Conservation (phyloP, 2,888 invertebrate genomes). For the Hololepta plana region DNA sequence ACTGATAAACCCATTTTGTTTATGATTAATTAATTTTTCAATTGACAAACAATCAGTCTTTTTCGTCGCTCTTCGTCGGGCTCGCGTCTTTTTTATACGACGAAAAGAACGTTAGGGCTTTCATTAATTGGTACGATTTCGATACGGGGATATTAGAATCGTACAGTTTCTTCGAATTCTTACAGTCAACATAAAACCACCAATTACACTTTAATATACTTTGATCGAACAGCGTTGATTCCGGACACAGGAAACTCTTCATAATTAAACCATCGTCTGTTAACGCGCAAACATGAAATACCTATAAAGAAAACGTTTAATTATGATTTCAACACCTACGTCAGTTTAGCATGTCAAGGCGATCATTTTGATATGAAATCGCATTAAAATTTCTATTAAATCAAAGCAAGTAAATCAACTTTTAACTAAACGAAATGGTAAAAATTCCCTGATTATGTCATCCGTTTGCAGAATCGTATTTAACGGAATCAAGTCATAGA, state of each 20-base stretch:
- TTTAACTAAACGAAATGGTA: no score
- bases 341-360: no score
- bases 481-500: no score
- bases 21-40: not conserved
- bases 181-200: slow-evolving; percentile 90
- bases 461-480: no score
- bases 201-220: slow-evolving; percentile 83
- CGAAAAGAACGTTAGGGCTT: slow-evolving; percentile 75
- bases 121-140: slow-evolving; percentile 82
- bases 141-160: slow-evolving; percentile 83
- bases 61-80: slow-evolving; percentile 11
- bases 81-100: slow-evolving; percentile 53
- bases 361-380: no score
- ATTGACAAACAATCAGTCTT: slow-evolving; percentile 15
- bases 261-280: slow-evolving; percentile 78
- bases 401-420: no score
- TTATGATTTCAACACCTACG: slow-evolving; percentile 1
- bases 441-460: no score
- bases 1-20: not conserved
- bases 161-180: slow-evolving; percentile 58
- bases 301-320: slow-evolving; percentile 33
- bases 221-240: slow-evolving; percentile 81
- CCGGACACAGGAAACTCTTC: slow-evolving; percentile 83
- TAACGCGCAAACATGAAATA: slow-evolving; percentile 79
- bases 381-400: no score